Evolutionary conservation across 2,113 vertebrate genomes (phyloP).

Genomic region (Trematomus loennbergii): DNA sequence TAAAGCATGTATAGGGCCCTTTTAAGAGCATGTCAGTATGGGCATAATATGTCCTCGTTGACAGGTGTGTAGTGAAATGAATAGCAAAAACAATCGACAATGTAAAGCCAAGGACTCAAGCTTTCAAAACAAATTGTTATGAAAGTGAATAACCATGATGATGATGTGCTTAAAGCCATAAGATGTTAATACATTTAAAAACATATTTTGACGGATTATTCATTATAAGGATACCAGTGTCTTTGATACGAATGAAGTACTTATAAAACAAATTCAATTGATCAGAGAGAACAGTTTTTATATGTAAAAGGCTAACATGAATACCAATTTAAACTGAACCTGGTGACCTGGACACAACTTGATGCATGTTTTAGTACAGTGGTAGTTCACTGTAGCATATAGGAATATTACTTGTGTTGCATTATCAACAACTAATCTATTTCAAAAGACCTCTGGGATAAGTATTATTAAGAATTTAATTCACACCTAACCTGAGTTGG

Average conservation of each 20-base stretch:
- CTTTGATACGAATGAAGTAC: too few relatives aligned
- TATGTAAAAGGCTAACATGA: neutral
- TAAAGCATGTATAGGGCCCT: too few relatives aligned
- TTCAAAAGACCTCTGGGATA: neutral
- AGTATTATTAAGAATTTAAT: neutral
- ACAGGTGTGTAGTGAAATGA: neutral
- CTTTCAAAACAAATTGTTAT: neutral
- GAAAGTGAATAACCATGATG: neutral
- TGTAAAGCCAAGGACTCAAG: constrained; percentile 6
- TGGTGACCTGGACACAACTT: neutral
- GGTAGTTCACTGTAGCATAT: neutral
- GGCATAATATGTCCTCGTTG: too few relatives aligned
- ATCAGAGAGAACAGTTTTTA: too few relatives aligned
- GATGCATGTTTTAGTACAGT: neutral
- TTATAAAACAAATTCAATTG: neutral
- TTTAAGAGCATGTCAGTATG: too few relatives aligned
- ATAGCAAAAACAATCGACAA: neutral
- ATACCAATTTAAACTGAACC: neutral
- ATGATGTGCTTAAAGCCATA: neutral
- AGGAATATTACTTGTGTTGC: neutral
- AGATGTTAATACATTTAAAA: neutral
- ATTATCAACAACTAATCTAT: neutral
- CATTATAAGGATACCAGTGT: neutral
- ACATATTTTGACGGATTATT: neutral
- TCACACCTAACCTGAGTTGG: neutral